A percentile compares a stretch with the other conserved stretches of the same genome.
These are phyloP conservation scores for Paracanthobrama guichenoti DNA, from an alignment of 2,113 vertebrate genomes.

Conservation along the genomic window DNA sequence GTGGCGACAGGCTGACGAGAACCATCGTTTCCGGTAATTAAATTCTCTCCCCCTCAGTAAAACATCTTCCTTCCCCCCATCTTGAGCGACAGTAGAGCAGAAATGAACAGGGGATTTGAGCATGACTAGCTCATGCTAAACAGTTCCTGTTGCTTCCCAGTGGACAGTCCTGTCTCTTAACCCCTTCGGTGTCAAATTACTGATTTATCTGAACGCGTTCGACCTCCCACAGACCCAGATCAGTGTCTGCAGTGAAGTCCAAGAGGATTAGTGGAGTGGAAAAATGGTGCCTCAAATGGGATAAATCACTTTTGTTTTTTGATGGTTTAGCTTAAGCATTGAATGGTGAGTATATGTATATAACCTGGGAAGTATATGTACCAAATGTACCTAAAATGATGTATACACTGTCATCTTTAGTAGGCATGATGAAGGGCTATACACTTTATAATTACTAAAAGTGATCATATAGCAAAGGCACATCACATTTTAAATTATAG, in stretches of 20 bases:
- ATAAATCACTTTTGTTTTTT: constrained; percentile 12
- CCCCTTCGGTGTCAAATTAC: constrained; percentile 66
- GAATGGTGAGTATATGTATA: not conserved
- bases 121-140: constrained; percentile 60
- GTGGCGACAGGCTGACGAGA: constrained; percentile 49
- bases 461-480: not conserved
- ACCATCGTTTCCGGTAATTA: constrained; percentile 67
- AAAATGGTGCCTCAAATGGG: not conserved
- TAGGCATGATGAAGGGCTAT: not conserved
- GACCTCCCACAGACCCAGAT: constrained; percentile 46
- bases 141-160: constrained; percentile 65
- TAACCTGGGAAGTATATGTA: not conserved
- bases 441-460: not conserved
- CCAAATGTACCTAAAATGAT: no score
- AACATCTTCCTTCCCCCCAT: constrained; percentile 60
- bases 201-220: constrained; percentile 57
- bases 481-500: not conserved
- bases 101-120: constrained; percentile 35
- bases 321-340: not conserved
- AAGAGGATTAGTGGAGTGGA: constrained; percentile 14
- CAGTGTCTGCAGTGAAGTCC: constrained; percentile 28
- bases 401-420: not conserved
- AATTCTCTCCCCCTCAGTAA: constrained; percentile 46
- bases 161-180: constrained; percentile 57
- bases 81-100: constrained; percentile 31